A percentile compares a stretch with the other conserved stretches of the same genome.
Conservation (phyloP, 2,113 vertebrate species). For the Hyaena hyaena region DNA sequence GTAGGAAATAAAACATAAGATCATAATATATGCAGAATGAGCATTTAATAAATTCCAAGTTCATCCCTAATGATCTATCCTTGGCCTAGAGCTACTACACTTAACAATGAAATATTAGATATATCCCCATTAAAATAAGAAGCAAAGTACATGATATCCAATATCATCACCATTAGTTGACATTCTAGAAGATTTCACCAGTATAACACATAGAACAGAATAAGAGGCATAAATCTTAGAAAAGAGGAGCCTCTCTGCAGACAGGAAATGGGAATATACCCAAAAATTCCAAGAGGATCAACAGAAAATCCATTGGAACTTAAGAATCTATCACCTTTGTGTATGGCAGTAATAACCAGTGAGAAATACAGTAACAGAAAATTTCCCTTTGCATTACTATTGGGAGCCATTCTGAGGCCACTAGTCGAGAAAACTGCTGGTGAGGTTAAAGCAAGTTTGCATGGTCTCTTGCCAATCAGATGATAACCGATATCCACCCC, state of each 20-base stretch:
- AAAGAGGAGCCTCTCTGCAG: background rate
- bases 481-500: too few species aligned
- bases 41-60: background rate
- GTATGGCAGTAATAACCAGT: background rate
- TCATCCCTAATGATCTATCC: background rate
- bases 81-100: background rate
- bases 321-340: background rate
- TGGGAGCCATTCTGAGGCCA: too few species aligned
- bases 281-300: background rate
- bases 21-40: background rate
- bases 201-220: background rate
- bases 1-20: background rate
- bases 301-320: background rate
- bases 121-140: slow-evolving; percentile 10
- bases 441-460: too few species aligned
- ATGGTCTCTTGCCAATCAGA: too few species aligned
- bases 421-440: too few species aligned
- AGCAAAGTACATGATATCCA: background rate
- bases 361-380: background rate
- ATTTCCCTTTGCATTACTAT: background rate
- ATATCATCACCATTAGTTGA: background rate
- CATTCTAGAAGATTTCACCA: background rate
- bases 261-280: background rate
- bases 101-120: slow-evolving; percentile 37
- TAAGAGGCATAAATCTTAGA: slow-evolving; percentile 26